Percentiles rank a stretch among this genome's conserved stretches.
Evolutionary conservation across 1,140 invertebrate genomes (phyloP).

Genomic region (Sipha flava): DNA sequence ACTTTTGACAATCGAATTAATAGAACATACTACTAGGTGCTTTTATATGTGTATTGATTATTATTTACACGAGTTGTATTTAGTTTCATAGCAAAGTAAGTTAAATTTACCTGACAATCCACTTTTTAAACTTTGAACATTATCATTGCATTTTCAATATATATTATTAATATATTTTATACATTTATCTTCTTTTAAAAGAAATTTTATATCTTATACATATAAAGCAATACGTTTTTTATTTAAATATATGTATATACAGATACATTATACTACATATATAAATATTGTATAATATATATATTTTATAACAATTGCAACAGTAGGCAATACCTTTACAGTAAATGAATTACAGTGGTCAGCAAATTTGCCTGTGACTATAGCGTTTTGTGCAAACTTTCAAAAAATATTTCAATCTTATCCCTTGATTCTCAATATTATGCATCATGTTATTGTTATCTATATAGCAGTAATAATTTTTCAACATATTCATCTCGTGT

Average conservation of each 20-base stretch:
- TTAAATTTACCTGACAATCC: not conserved
- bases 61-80: not conserved
- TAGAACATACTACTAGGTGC: not conserved
- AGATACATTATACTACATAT: not conserved
- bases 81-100: not conserved
- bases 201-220: not conserved
- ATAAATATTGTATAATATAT: not conserved
- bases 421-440: no score
- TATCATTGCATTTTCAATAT: constrained; percentile 2
- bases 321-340: not conserved
- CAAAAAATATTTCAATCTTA: no score
- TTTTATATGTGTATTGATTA: not conserved
- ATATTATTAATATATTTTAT: not conserved
- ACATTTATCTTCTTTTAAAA: not conserved
- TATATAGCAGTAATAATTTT: no score
- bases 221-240: constrained; percentile 4
- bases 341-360: not conserved
- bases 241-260: not conserved
- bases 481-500: no score
- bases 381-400: no score
- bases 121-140: not conserved
- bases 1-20: constrained; percentile 17
- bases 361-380: no score
- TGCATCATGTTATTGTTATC: no score
- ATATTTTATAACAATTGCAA: not conserved